These are phyloP conservation scores for Morpho achilles DNA, from an alignment of 2,888 invertebrate species.

Conservation along the genomic window DNA sequence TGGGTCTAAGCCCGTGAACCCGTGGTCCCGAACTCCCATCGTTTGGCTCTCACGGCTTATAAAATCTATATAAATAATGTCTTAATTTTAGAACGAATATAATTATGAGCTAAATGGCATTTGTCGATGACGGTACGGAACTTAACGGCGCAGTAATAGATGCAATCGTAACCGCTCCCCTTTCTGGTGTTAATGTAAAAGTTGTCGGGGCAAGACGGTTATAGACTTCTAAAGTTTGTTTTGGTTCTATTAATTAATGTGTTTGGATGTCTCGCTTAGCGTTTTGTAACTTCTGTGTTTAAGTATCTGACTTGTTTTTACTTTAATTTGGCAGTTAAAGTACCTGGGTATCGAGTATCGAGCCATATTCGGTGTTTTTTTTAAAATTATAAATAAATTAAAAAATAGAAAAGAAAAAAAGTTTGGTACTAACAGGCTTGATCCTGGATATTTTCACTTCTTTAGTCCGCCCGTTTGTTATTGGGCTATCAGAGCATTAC, in stretches of 20 bases:
- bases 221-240: slow-evolving; percentile 66
- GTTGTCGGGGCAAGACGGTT: slow-evolving; percentile 51
- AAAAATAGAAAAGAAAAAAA: background rate
- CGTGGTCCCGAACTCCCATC: no score
- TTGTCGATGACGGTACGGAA: slow-evolving; percentile 25
- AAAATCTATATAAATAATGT: background rate
- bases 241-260: slow-evolving; percentile 71
- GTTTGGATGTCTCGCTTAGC: slow-evolving; percentile 62
- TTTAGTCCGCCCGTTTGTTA: no score
- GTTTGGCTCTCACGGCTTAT: no score
- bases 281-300: slow-evolving; percentile 37
- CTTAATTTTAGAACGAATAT: slow-evolving; percentile 19
- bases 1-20: no score
- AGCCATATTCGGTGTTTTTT: no score
- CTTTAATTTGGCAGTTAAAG: background rate
- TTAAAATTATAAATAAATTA: background rate
- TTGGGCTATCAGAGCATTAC: no score
- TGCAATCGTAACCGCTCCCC: slow-evolving; percentile 61
- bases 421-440: no score
- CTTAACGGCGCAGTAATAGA: slow-evolving; percentile 42
- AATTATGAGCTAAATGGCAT: slow-evolving; percentile 23
- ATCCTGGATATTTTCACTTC: no score
- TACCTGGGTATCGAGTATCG: no score
- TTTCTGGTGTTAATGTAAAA: slow-evolving; percentile 67
- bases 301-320: background rate